These are phyloP conservation scores for Anagyrus pseudococci DNA, from an alignment of 2,888 invertebrate genomes.

Conservation along the genomic window DNA sequence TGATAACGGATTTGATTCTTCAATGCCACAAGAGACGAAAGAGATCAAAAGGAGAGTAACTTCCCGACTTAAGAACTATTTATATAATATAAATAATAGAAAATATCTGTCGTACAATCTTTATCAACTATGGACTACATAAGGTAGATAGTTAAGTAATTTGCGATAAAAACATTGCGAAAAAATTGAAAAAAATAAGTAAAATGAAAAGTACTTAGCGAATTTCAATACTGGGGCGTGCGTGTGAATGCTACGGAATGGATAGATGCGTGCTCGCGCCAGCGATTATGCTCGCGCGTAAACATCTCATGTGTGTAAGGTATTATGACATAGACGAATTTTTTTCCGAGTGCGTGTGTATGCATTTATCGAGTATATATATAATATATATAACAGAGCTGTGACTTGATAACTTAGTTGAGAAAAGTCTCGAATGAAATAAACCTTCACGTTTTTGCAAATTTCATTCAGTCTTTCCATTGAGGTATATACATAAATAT, in stretches of 20 bases:
- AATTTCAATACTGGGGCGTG: neutral
- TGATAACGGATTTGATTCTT: slow-evolving; percentile 38
- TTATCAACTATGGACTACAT: slow-evolving; percentile 44
- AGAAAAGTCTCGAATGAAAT: no score
- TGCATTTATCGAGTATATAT: no score
- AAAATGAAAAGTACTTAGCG: neutral
- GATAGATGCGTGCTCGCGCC: no score
- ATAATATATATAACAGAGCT: no score
- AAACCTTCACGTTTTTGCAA: no score
- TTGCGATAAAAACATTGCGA: slow-evolving; percentile 31
- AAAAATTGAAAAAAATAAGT: slow-evolving; percentile 4
- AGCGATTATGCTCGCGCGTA: no score
- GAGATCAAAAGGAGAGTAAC: slow-evolving; percentile 40
- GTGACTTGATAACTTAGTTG: no score
- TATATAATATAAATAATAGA: slow-evolving; percentile 41
- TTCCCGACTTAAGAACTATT: slow-evolving; percentile 41
- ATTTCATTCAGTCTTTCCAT: no score
- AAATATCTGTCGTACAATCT: slow-evolving; percentile 48
- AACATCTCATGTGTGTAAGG: neutral
- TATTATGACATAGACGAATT: slow-evolving; percentile 11
- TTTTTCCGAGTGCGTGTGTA: neutral
- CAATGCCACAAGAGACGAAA: slow-evolving; percentile 28
- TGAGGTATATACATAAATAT: no score
- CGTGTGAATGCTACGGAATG: no score
- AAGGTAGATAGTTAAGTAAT: slow-evolving; percentile 44